Conservation (phyloP, 2,888 invertebrate genomes). For the Furcula furcula region DNA sequence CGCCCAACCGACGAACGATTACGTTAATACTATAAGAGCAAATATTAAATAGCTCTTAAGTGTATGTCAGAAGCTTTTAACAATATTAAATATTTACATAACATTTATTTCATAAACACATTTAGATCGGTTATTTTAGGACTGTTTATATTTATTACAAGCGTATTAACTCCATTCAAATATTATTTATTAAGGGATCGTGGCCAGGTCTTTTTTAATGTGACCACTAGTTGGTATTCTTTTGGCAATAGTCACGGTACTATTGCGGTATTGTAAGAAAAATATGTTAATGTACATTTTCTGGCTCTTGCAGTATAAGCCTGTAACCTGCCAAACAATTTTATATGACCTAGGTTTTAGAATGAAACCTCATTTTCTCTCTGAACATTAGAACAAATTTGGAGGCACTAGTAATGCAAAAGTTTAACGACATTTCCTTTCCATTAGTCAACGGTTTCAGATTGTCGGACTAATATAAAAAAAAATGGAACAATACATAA, state of each 20-base stretch:
- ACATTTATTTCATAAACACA: not conserved
- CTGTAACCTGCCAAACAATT: too few relatives aligned
- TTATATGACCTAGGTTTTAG: too few relatives aligned
- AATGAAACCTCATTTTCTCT: too few relatives aligned
- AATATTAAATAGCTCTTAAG: not conserved
- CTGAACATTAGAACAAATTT: too few relatives aligned
- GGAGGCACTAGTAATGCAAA: too few relatives aligned
- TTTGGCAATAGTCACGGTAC: too few relatives aligned
- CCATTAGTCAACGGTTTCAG: not conserved
- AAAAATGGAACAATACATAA: not conserved
- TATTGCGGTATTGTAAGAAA: too few relatives aligned
- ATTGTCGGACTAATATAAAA: not conserved
- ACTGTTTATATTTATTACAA: not conserved
- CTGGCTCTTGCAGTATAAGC: too few relatives aligned
- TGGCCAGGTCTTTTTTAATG: not conserved
- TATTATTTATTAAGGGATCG: not conserved
- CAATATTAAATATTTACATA: not conserved
- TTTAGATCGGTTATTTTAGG: not conserved
- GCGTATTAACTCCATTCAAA: not conserved
- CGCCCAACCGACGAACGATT: slow-evolving; percentile 41
- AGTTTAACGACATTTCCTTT: too few relatives aligned
- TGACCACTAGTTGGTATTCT: too few relatives aligned
- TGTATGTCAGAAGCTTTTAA: not conserved
- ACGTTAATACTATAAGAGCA: slow-evolving; percentile 82
- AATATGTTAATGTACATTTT: too few relatives aligned